Evolutionary conservation across 2,888 invertebrate species (phyloP).

Genomic region (Heliconius erato): DNA sequence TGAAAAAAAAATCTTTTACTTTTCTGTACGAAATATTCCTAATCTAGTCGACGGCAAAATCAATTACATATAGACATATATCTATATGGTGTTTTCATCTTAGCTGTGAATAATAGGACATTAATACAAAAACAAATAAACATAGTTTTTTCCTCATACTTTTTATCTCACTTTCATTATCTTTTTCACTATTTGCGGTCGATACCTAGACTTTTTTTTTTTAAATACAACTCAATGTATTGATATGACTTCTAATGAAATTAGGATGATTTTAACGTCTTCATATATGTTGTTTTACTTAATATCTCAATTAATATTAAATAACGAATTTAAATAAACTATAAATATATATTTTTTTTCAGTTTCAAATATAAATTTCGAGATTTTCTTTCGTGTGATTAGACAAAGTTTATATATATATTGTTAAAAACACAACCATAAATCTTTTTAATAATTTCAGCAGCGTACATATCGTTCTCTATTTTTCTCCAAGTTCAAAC

Average conservation of each 20-base stretch:
- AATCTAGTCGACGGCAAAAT: too few relatives aligned
- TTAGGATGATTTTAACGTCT: not conserved
- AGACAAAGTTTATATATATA: too few relatives aligned
- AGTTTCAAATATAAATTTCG: not conserved
- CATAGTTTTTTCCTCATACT: conserved; percentile 2
- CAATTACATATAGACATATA: too few relatives aligned
- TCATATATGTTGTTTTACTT: not conserved
- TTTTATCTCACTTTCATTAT: not conserved
- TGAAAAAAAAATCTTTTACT: too few relatives aligned
- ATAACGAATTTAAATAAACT: not conserved
- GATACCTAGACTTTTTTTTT: not conserved
- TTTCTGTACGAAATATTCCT: too few relatives aligned
- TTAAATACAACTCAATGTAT: not conserved
- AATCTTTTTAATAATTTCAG: conserved; percentile 5
- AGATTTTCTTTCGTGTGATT: not conserved
- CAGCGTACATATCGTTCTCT: conserved; percentile 37
- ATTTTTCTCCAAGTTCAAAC: conserved; percentile 49
- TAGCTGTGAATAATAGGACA: not conserved
- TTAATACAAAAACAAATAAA: not conserved
- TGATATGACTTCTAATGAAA: not conserved
- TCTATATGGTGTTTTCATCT: not conserved
- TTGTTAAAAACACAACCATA: conserved; percentile 7
- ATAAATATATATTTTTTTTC: not conserved
- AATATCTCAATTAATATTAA: not conserved
- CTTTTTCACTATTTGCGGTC: not conserved